Conservation (phyloP, 2,113 vertebrate species). For the Callithrix jacchus region DNA sequence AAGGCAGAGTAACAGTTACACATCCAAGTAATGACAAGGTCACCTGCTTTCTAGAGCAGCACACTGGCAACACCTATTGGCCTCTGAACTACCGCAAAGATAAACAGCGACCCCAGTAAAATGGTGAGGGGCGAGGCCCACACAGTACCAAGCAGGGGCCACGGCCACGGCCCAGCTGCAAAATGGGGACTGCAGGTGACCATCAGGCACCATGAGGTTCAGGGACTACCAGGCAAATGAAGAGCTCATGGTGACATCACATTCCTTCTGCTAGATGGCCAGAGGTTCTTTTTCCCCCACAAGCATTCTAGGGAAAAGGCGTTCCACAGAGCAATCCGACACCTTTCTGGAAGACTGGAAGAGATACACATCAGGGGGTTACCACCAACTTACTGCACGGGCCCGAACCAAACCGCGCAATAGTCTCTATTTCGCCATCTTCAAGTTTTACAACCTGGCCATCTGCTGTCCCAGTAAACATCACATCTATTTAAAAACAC, state of each 20-base stretch:
- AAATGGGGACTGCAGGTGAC: neutral
- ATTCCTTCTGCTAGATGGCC: neutral
- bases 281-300: neutral
- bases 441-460: conserved; percentile 94
- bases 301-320: neutral
- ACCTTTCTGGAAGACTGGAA: neutral
- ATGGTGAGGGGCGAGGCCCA: neutral
- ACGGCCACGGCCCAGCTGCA: neutral
- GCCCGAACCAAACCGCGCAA: conserved; percentile 90
- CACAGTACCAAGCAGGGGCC: neutral
- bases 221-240: neutral
- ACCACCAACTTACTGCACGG: conserved; percentile 90
- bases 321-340: neutral
- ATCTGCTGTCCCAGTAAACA: conserved; percentile 95
- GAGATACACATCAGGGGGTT: neutral
- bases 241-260: neutral
- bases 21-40: neutral
- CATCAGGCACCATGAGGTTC: neutral
- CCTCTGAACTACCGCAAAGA: neutral
- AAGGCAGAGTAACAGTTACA: neutral
- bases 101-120: neutral
- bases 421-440: conserved; percentile 87
- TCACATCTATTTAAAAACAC: conserved; percentile 87
- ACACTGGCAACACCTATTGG: neutral
- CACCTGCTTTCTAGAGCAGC: neutral